phyloP scores from a whole-genome alignment of 2,113 vertebrate genomes.

The Naja naja region DNA sequence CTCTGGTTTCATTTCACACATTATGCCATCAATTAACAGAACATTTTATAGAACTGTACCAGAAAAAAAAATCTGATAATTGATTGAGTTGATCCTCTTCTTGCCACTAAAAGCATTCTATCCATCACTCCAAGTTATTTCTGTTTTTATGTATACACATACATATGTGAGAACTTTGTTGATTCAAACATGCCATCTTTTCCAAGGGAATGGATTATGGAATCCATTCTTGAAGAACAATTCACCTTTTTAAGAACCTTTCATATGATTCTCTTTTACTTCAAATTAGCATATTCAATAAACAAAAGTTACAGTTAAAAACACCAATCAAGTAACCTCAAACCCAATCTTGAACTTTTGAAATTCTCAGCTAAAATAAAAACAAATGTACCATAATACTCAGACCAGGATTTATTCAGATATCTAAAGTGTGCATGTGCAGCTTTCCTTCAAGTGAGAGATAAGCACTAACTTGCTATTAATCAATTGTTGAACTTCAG shows the following conservation, averaged over 20 bases:
- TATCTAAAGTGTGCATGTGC: background rate
- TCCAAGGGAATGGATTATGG: background rate
- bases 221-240: background rate
- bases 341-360: background rate
- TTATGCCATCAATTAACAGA: background rate
- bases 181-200: background rate
- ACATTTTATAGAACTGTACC: background rate
- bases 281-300: background rate
- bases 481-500: background rate
- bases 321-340: constrained; percentile 1
- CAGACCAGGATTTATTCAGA: background rate
- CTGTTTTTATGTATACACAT: background rate
- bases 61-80: background rate
- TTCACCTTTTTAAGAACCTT: background rate
- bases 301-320: background rate
- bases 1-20: background rate
- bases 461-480: constrained; percentile 5
- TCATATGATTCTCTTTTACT: background rate
- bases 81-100: background rate
- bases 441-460: background rate
- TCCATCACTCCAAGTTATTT: background rate
- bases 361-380: background rate
- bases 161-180: background rate
- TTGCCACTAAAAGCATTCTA: background rate
- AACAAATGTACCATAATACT: background rate